Evolutionary conservation across 2,797 vertebrate genomes (phyloP).

Genomic region (Catostomus latipinnis): DNA sequence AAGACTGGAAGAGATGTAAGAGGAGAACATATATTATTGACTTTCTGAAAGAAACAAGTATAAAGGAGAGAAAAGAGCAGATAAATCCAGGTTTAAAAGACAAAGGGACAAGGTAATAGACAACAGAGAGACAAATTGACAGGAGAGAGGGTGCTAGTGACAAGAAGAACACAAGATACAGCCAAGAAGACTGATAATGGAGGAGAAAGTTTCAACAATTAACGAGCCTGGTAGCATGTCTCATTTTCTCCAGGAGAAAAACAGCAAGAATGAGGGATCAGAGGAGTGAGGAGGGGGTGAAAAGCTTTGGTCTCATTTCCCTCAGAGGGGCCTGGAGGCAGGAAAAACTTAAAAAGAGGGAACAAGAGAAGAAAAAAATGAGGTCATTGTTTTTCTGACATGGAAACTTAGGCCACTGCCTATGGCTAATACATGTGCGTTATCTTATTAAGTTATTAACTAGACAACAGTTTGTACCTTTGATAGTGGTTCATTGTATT

Average conservation of each 20-base stretch:
- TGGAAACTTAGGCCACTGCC: slow-evolving; percentile 55
- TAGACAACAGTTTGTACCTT: slow-evolving; percentile 29
- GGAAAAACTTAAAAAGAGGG: slow-evolving; percentile 46
- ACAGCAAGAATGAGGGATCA: slow-evolving; percentile 45
- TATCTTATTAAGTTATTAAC: slow-evolving; percentile 43
- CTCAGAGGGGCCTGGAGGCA: slow-evolving; percentile 54
- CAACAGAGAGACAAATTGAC: slow-evolving; percentile 33
- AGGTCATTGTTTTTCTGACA: slow-evolving; percentile 57
- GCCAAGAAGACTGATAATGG: slow-evolving; percentile 40
- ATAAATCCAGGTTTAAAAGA: slow-evolving; percentile 10
- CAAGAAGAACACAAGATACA: slow-evolving; percentile 27
- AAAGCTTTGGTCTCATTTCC: slow-evolving; percentile 51
- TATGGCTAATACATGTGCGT: slow-evolving; percentile 23
- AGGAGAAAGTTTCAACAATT: slow-evolving; percentile 53
- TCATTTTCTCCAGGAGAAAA: slow-evolving; percentile 48
- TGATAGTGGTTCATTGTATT: neutral
- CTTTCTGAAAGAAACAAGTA: slow-evolving; percentile 27
- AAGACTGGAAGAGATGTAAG: neutral
- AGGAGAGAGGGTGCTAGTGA: neutral
- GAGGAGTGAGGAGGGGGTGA: slow-evolving; percentile 38
- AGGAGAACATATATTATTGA: slow-evolving; percentile 1
- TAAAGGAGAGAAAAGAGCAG: slow-evolving; percentile 27
- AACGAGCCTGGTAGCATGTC: slow-evolving; percentile 47
- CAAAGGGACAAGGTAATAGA: slow-evolving; percentile 13
- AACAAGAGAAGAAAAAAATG: slow-evolving; percentile 40